phyloP scores from a whole-genome alignment of 2,888 invertebrate species.

The Brachynemurus nebulosus region DNA sequence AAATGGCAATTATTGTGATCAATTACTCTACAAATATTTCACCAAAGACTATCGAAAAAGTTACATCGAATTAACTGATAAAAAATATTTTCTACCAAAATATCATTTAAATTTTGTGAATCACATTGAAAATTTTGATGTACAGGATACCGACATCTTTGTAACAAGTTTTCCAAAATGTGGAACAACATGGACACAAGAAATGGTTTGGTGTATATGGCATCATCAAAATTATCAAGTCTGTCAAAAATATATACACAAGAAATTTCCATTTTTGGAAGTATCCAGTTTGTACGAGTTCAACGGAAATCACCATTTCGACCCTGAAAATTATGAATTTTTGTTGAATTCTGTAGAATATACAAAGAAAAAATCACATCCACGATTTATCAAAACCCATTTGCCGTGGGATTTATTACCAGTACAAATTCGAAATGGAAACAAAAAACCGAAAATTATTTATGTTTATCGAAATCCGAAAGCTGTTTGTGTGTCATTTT shows the following conservation, averaged over 20 bases:
- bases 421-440: background rate
- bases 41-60: background rate
- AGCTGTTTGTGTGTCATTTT: background rate
- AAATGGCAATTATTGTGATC: too few relatives aligned
- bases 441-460: background rate
- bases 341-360: background rate
- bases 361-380: background rate
- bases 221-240: background rate
- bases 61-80: background rate
- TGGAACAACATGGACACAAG: background rate
- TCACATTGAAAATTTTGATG: slow-evolving; percentile 16
- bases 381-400: background rate
- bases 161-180: slow-evolving; percentile 8
- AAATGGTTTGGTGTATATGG: background rate
- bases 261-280: slow-evolving; percentile 1
- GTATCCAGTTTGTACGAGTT: background rate
- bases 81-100: background rate
- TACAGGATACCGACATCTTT: slow-evolving; percentile 18
- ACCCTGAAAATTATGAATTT: background rate
- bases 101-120: slow-evolving; percentile 6
- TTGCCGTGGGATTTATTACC: background rate
- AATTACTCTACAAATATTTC: background rate
- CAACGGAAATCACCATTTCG: background rate
- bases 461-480: background rate
- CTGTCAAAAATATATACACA: background rate